Percentiles rank a stretch among this genome's conserved stretches.
Evolutionary conservation across 1,140 invertebrate species (phyloP).

Genomic region (Heliconius eleuchia): DNA sequence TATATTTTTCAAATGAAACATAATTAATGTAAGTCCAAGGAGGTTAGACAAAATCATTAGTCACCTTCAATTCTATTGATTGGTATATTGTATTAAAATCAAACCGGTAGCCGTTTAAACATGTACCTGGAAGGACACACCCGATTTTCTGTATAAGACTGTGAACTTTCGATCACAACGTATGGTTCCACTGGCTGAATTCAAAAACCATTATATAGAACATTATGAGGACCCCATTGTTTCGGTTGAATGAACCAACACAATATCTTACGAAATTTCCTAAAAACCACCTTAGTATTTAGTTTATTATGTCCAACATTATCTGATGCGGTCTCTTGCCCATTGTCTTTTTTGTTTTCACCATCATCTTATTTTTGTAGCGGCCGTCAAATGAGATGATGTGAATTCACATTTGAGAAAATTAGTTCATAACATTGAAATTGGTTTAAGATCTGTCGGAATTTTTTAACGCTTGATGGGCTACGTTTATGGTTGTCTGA

Average conservation of each 20-base stretch:
- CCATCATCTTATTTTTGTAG: slow-evolving; percentile 46
- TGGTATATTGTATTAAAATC: slow-evolving; percentile 46
- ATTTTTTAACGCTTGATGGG: slow-evolving; percentile 42
- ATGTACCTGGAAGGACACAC: slow-evolving; percentile 46
- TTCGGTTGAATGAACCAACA: slow-evolving; percentile 70
- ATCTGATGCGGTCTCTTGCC: slow-evolving; percentile 64
- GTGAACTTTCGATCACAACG: slow-evolving; percentile 69
- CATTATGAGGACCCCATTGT: slow-evolving; percentile 76
- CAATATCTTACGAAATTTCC: slow-evolving; percentile 77
- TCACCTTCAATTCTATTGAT: slow-evolving; percentile 44
- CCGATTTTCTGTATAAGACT: slow-evolving; percentile 61
- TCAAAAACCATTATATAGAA: slow-evolving; percentile 74
- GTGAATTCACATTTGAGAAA: slow-evolving; percentile 50
- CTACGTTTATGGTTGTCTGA: slow-evolving; percentile 37
- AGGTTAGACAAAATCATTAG: slow-evolving; percentile 41
- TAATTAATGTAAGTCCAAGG: slow-evolving; percentile 34
- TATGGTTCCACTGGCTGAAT: slow-evolving; percentile 71
- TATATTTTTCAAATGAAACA: not conserved
- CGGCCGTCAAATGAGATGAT: slow-evolving; percentile 48
- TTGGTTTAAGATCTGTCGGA: slow-evolving; percentile 35
- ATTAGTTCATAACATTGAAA: slow-evolving; percentile 45
- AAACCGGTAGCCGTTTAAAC: slow-evolving; percentile 39
- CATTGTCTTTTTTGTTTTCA: slow-evolving; percentile 70
- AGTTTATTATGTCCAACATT: slow-evolving; percentile 73
- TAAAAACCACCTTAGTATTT: slow-evolving; percentile 72